Evolutionary conservation across 2,797 vertebrate species (phyloP).

Genomic region (Pogonophryne albipinna): DNA sequence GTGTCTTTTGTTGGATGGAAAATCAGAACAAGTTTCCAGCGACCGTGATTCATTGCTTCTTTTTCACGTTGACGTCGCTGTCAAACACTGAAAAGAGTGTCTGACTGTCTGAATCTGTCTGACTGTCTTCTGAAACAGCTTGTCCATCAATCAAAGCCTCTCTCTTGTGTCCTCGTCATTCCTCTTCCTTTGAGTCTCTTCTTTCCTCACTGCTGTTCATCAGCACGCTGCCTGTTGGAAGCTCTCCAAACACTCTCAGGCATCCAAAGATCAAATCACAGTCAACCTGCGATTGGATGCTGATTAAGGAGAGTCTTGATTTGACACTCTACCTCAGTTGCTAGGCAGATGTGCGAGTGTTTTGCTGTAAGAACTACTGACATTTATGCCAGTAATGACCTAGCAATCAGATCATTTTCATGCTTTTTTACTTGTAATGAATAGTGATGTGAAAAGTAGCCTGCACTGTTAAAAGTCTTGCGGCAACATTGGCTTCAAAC

Average conservation of each 20-base stretch:
- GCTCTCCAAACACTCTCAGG: conserved; percentile 28
- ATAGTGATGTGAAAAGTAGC: background rate
- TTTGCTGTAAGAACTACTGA: conserved; percentile 8
- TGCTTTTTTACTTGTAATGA: conserved; percentile 9
- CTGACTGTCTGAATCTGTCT: conserved; percentile 58
- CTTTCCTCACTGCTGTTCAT: conserved; percentile 20
- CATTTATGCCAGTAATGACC: conserved; percentile 28
- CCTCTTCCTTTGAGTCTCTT: conserved; percentile 36
- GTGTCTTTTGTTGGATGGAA: conserved; percentile 46
- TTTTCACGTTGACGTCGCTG: conserved; percentile 66
- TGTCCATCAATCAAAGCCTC: conserved; percentile 76
- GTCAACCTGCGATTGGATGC: conserved; percentile 47
- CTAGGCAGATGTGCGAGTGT: conserved; percentile 39
- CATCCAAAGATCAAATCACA: conserved; percentile 22
- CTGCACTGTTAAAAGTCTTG: background rate
- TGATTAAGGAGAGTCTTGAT: conserved; percentile 27
- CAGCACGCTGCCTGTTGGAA: conserved; percentile 18
- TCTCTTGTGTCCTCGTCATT: conserved; percentile 64
- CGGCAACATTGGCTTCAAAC: background rate
- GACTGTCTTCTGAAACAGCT: conserved; percentile 64
- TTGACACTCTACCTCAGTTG: conserved; percentile 32
- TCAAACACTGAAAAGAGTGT: conserved; percentile 76
- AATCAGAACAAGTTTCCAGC: conserved; percentile 31
- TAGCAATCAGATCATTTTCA: conserved; percentile 8
- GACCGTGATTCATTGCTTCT: conserved; percentile 22